A percentile compares a stretch with the other conserved stretches of the same genome.
Conservation (phyloP, 2,888 invertebrate genomes). For the Drosophila differens region DNA sequence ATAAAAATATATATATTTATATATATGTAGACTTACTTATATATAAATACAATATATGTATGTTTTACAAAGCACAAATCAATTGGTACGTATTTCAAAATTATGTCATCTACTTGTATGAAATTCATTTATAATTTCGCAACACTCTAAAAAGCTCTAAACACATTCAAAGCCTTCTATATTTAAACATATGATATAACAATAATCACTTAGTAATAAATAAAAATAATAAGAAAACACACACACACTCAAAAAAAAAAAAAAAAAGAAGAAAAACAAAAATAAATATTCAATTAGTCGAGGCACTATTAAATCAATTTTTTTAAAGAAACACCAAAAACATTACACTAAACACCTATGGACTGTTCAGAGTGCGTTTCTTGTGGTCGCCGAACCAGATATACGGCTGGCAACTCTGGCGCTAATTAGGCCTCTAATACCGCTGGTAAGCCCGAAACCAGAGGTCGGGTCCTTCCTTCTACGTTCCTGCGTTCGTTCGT, state of each 20-base stretch:
- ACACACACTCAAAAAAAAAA: conserved; percentile 1
- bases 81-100: conserved; percentile 84
- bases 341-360: conserved; percentile 70
- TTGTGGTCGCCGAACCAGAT: conserved; percentile 83
- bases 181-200: conserved; percentile 18
- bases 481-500: conserved; percentile 35
- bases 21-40: conserved; percentile 44
- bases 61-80: conserved; percentile 76
- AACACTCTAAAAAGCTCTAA: conserved; percentile 32
- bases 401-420: conserved; percentile 82
- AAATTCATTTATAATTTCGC: conserved; percentile 61
- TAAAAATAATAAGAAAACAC: background rate
- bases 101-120: conserved; percentile 68
- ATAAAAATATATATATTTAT: conserved; percentile 31
- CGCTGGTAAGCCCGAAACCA: conserved; percentile 81
- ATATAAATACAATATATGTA: conserved; percentile 51
- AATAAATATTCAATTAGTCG: conserved; percentile 26
- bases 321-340: conserved; percentile 77
- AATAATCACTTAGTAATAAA: conserved; percentile 34
- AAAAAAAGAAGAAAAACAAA: conserved; percentile 15
- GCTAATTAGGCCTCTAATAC: conserved; percentile 82
- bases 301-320: conserved; percentile 52
- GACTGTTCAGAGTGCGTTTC: conserved; percentile 82
- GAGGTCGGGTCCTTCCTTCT: conserved; percentile 46
- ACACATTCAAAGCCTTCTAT: conserved; percentile 26